Evolutionary conservation across 2,888 invertebrate genomes (phyloP).

Genomic region (Standfussiana lucernea): DNA sequence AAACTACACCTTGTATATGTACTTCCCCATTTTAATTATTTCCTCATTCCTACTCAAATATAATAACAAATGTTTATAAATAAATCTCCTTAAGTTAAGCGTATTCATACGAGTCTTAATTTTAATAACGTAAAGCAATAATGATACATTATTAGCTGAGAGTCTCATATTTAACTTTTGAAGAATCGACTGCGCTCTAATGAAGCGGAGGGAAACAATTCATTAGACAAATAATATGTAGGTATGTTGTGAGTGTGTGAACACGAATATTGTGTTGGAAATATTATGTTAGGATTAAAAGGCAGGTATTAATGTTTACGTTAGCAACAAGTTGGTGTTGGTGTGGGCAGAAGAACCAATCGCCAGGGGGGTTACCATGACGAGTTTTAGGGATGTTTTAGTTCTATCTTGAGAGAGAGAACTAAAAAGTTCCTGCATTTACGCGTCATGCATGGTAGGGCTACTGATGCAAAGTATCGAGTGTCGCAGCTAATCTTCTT

Average conservation of each 20-base stretch:
- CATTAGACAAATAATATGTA: slow-evolving; percentile 77
- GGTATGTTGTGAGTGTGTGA: slow-evolving; percentile 25
- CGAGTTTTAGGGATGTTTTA: no score
- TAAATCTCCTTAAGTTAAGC: slow-evolving; percentile 63
- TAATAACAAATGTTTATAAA: slow-evolving; percentile 62
- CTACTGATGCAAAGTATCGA: not conserved
- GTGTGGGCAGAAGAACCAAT: not conserved
- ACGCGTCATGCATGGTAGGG: no score
- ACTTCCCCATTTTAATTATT: slow-evolving; percentile 12
- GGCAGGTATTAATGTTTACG: not conserved
- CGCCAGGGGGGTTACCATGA: no score
- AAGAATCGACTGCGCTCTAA: slow-evolving; percentile 84
- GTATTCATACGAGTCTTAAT: slow-evolving; percentile 72
- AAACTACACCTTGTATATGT: no score
- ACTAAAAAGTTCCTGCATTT: no score
- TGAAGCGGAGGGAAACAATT: slow-evolving; percentile 80
- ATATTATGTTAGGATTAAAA: not conserved
- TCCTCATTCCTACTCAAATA: slow-evolving; percentile 29
- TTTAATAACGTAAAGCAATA: slow-evolving; percentile 85
- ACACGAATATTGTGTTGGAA: slow-evolving; percentile 48
- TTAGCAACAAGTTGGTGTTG: not conserved
- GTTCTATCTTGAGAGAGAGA: no score
- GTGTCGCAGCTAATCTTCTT: not conserved
- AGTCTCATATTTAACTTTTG: slow-evolving; percentile 86
- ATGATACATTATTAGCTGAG: slow-evolving; percentile 86